Percentiles rank a stretch among this genome's conserved stretches.
Evolutionary conservation across 2,888 invertebrate species (phyloP).

Genomic region (Brassicogethes aeneus): DNA sequence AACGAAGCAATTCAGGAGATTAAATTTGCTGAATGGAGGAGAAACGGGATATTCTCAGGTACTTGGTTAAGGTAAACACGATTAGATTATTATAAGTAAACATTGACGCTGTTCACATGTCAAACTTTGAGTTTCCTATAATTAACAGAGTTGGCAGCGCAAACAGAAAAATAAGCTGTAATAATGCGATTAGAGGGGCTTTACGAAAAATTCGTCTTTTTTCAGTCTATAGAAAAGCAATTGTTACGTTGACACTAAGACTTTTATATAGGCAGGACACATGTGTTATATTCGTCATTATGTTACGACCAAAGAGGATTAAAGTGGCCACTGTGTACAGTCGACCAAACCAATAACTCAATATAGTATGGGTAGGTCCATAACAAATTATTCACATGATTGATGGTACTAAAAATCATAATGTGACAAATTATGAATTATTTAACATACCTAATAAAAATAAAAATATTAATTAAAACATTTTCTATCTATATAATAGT

Average conservation of each 20-base stretch:
- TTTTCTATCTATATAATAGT: no score
- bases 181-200: conserved; percentile 36
- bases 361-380: no score
- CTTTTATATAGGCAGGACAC: conserved; percentile 40
- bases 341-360: conserved; percentile 13
- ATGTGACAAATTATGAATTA: no score
- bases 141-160: conserved; percentile 25
- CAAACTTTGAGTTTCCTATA: conserved; percentile 14
- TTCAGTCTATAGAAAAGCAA: conserved; percentile 34
- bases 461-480: no score
- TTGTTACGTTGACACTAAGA: conserved; percentile 42
- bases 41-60: conserved; percentile 19
- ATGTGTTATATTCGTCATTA: conserved; percentile 44
- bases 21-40: no score
- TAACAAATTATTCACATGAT: no score
- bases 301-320: conserved; percentile 41
- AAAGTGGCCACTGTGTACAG: conserved; percentile 31
- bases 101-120: conserved; percentile 4
- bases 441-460: no score
- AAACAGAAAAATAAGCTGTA: conserved; percentile 19
- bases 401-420: no score
- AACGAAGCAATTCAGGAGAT: no score
- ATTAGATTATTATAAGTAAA: conserved; percentile 17
- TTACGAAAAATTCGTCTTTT: conserved; percentile 32
- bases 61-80: conserved; percentile 18